phyloP scores from a whole-genome alignment of 2,888 invertebrate genomes.

The Meliscaeva auricollis region DNA sequence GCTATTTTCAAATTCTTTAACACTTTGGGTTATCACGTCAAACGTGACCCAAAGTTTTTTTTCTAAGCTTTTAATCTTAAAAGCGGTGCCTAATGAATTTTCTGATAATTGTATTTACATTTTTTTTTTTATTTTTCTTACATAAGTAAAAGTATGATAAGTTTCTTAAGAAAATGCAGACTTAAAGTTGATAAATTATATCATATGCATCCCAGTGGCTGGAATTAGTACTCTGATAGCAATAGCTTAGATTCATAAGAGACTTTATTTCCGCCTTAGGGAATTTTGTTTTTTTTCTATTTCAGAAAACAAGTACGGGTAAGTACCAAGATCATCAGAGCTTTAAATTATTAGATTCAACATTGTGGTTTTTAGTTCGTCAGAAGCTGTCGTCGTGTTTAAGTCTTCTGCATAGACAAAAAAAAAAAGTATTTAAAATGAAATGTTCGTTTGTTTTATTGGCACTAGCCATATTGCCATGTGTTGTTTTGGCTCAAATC shows the following conservation, averaged over 20 bases:
- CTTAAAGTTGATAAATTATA: background rate
- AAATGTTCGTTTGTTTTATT: constrained; percentile 40
- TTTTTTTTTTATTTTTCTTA: background rate
- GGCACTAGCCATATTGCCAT: constrained; percentile 47
- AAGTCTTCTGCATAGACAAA: constrained; percentile 6
- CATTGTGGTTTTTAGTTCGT: constrained; percentile 29
- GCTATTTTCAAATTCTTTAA: background rate
- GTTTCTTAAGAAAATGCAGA: background rate
- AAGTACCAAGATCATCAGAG: background rate
- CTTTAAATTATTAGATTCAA: constrained; percentile 3
- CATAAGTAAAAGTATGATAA: background rate
- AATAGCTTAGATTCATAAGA: background rate
- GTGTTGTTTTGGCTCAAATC: constrained; percentile 51
- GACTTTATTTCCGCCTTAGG: background rate
- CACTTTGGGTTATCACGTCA: background rate
- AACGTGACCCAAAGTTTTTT: background rate
- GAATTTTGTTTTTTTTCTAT: background rate
- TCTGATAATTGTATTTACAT: background rate
- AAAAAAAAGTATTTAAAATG: constrained; percentile 12
- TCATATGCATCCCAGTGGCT: background rate
- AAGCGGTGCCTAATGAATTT: background rate
- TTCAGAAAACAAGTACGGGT: background rate
- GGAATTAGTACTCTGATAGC: background rate
- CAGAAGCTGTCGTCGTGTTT: constrained; percentile 49
- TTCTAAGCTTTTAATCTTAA: background rate